A percentile compares a stretch with the other conserved stretches of the same genome.
phyloP scores from a whole-genome alignment of 2,888 invertebrate genomes.

The Cephus spinipes region DNA sequence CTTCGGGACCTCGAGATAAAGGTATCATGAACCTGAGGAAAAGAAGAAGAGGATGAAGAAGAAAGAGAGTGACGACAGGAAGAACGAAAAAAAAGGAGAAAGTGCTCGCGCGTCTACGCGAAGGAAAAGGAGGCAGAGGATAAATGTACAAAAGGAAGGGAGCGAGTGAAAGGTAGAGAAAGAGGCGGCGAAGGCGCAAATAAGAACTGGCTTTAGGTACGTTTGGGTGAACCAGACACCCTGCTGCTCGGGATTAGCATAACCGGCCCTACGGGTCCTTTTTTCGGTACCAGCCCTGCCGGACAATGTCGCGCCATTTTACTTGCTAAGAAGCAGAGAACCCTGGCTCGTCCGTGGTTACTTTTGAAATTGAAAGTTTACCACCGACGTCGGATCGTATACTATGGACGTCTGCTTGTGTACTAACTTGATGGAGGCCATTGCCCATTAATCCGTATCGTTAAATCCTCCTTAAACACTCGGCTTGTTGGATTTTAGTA shows the following conservation, averaged over 20 bases:
- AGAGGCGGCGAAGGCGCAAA: not conserved
- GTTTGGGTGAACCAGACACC: constrained; percentile 2
- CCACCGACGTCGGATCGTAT: not conserved
- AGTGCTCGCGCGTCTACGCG: not conserved
- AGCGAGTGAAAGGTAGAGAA: not conserved
- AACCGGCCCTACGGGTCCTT: constrained; percentile 43
- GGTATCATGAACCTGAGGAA: not conserved
- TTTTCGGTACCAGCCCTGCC: constrained; percentile 13
- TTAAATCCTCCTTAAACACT: not conserved
- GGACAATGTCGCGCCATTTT: constrained; percentile 2
- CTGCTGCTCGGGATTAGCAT: constrained; percentile 33
- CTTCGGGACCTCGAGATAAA: not conserved
- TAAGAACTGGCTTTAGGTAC: not conserved
- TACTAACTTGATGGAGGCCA: not conserved
- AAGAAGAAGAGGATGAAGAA: not conserved
- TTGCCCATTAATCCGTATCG: not conserved
- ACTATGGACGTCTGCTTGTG: not conserved
- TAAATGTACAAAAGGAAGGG: not conserved
- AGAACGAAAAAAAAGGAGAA: not conserved
- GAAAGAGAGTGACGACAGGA: not conserved
- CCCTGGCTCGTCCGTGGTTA: not conserved
- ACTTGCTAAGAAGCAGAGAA: constrained; percentile 1
- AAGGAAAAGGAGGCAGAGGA: not conserved
- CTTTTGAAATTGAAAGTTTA: not conserved
- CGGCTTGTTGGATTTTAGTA: not conserved